A percentile compares a stretch with the other conserved stretches of the same genome.
Evolutionary conservation across 2,113 vertebrate genomes (phyloP).

Genomic region (Globicephala melas): DNA sequence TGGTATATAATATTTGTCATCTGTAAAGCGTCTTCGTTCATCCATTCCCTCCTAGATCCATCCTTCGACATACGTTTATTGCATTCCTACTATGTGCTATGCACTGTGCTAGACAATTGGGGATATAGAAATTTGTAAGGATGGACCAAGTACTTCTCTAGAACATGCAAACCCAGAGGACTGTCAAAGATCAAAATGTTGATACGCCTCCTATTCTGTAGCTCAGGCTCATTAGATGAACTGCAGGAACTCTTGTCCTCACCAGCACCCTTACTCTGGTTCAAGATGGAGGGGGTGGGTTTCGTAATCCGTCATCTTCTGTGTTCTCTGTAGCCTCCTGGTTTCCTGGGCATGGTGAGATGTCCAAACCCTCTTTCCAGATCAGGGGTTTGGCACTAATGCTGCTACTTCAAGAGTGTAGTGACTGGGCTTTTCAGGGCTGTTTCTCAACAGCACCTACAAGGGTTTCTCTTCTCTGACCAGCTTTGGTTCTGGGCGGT

Average conservation of each 20-base stretch:
- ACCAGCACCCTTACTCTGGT: background rate
- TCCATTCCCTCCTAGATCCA: background rate
- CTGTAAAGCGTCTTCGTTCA: background rate
- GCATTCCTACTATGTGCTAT: background rate
- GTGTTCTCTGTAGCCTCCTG: background rate
- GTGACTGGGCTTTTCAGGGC: background rate
- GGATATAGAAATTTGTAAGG: too few species aligned
- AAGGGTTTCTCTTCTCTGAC: background rate
- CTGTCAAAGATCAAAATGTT: background rate
- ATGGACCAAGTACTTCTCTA: background rate
- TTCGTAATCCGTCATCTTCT: background rate
- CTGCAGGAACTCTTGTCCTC: too few species aligned
- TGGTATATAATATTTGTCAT: background rate
- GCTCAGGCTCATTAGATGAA: background rate
- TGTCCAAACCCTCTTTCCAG: background rate
- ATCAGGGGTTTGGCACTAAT: background rate
- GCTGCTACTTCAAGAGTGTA: too few species aligned
- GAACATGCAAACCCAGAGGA: background rate
- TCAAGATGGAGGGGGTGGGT: background rate
- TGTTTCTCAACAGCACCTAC: fast-evolving
- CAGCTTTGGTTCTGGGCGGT: background rate
- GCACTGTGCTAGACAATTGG: background rate
- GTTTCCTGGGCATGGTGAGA: background rate
- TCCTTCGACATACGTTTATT: background rate
- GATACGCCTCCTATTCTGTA: background rate